Evolutionary conservation across 2,888 invertebrate species (phyloP), one percentile per base, ranked within the genome.

Genomic region (Drosophila quinaria): DNA sequence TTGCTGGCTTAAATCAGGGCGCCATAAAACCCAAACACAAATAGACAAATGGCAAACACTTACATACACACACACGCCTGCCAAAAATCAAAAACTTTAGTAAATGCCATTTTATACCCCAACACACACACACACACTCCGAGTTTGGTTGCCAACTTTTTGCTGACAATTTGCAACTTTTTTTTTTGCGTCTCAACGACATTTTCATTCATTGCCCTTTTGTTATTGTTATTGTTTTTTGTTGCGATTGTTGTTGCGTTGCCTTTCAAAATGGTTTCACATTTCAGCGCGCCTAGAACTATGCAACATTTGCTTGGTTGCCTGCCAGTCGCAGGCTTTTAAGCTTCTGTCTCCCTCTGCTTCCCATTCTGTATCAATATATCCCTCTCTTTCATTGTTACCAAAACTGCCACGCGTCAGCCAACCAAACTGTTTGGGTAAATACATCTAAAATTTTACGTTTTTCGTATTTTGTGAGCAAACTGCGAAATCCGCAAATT

Each of bases 261-360:
- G 39, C 42, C 19, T 46, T 42, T 46, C 62, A 65, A 72, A 81
- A 80, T 75, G 80, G 80, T 86, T 86, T 88, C 80, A 88, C 81
- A 86, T 83, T 83, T 88, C 85, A 86, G 78, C 83, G 86, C 86
- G 88, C 83, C 72, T 66, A 78, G 62, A 84, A 81, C 74, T 80
- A 74, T 82, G 80, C 72, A 74, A 70, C 74, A 70, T 74, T 73
- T 52, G 41, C 49, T 58, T 68, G 67, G 79, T 69, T 78, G 79
- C 78, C 72, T 75, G 75, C 71, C 78, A 74, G 65, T 61, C 77
- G 66, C 70, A 74, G 61, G 15, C 59, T 41, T 55, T 51, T 39
- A 17, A 17, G 31, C 49, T 17, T 9, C 31, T 15, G 2, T 25
- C n/a, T 42, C 37, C 35, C 15, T 13, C 35, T 13, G 29, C 22